Conservation (phyloP, 2,888 invertebrate species). For the Nasonovia ribisnigri region DNA sequence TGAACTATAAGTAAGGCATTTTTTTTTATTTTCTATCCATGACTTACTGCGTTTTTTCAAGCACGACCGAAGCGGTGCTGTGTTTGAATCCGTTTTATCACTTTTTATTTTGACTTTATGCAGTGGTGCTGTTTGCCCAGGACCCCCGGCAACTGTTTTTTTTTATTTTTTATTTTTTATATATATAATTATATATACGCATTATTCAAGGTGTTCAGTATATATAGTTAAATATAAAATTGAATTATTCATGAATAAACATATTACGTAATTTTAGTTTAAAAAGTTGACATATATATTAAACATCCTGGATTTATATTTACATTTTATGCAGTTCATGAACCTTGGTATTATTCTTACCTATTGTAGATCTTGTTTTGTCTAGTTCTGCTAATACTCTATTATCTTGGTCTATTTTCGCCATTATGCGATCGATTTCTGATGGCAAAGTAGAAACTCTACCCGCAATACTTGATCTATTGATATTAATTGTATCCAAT, state of each 20-base stretch:
- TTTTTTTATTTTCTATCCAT: conserved; percentile 49
- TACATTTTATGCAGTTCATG: conserved; percentile 10
- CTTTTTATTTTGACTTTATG: conserved; percentile 65
- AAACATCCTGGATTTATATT: conserved; percentile 56
- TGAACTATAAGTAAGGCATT: conserved; percentile 49
- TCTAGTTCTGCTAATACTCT: conserved; percentile 91
- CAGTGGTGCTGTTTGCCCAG: conserved; percentile 61
- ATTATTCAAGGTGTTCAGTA: conserved; percentile 55
- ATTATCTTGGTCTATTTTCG: conserved; percentile 91
- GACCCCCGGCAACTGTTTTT: conserved; percentile 64
- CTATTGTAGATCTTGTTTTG: conserved; percentile 80
- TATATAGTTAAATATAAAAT: conserved; percentile 1
- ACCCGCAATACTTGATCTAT: not conserved
- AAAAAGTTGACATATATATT: conserved; percentile 38
- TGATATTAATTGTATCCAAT: conserved; percentile 34
- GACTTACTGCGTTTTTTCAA: conserved; percentile 65
- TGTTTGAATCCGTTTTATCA: conserved; percentile 64
- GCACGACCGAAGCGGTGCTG: conserved; percentile 65
- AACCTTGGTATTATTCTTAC: conserved; percentile 67
- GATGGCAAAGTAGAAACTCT: conserved; percentile 51
- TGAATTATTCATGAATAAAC: not conserved
- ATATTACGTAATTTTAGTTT: not conserved
- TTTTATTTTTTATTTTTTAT: conserved; percentile 32
- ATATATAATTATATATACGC: conserved; percentile 7
- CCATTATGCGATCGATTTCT: conserved; percentile 92